A percentile compares a stretch with the other conserved stretches of the same genome.
Evolutionary conservation across 2,113 vertebrate species (phyloP).

Genomic region (Accipiter cooperii): DNA sequence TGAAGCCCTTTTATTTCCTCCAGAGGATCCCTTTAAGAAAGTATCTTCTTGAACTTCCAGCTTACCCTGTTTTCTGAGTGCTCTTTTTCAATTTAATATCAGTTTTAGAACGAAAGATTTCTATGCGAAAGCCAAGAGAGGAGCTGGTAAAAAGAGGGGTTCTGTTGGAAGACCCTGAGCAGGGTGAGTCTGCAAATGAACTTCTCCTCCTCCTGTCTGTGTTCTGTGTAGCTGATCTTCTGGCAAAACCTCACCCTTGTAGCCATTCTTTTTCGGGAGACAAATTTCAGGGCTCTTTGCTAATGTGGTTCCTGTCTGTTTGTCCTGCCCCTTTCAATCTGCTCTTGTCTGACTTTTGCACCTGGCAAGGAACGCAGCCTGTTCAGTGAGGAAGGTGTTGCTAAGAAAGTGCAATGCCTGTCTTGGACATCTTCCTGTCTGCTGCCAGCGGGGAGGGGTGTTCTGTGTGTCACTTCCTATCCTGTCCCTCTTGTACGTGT

Average conservation of each 20-base stretch:
- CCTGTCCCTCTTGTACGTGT: not conserved
- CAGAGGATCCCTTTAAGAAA: not conserved
- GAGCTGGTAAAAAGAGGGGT: slow-evolving; percentile 96
- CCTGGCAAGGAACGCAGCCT: not conserved
- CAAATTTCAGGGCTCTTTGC: not conserved
- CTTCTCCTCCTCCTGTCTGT: slow-evolving; percentile 22
- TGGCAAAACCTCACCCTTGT: not conserved
- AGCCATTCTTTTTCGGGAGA: not conserved
- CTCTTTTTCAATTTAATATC: slow-evolving; percentile 67
- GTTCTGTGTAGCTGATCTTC: not conserved
- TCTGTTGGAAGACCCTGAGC: slow-evolving; percentile 90
- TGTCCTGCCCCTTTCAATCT: not conserved
- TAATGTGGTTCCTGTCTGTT: not conserved
- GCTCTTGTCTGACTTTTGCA: not conserved
- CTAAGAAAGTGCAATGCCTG: not conserved
- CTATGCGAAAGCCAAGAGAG: slow-evolving; percentile 92
- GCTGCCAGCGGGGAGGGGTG: not conserved
- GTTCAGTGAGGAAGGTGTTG: not conserved
- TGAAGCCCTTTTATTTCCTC: slow-evolving; percentile 9
- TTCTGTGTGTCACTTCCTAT: not conserved
- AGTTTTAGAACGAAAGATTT: slow-evolving; percentile 99
- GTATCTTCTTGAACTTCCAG: not conserved
- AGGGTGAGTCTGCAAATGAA: slow-evolving; percentile 76
- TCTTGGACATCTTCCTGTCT: not conserved
- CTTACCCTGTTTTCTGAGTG: slow-evolving; percentile 63